Conservation (phyloP, 2,888 invertebrate genomes). For the Nineta flava region DNA sequence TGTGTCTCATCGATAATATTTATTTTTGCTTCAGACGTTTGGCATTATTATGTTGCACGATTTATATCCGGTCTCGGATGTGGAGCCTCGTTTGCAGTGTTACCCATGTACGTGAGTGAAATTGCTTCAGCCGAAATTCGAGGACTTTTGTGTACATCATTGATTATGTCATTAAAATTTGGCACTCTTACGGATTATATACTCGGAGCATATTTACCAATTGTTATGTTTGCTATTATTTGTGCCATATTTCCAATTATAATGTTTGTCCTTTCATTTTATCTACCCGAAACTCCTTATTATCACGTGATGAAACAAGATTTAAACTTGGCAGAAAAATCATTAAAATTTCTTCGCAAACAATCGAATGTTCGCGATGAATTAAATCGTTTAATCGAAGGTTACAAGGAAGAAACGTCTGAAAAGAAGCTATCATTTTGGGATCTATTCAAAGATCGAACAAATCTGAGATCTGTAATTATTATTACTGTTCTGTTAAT, state of each 20-base stretch:
- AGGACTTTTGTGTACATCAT: slow-evolving; percentile 32
- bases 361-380: slow-evolving; percentile 21
- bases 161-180: slow-evolving; percentile 30
- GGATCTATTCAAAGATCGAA: slow-evolving; percentile 25
- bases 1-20: slow-evolving; percentile 40
- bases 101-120: slow-evolving; percentile 34
- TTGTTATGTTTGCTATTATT: slow-evolving; percentile 27
- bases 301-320: not conserved
- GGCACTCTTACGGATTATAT: slow-evolving; percentile 30
- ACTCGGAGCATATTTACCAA: slow-evolving; percentile 12
- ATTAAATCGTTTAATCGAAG: slow-evolving; percentile 8
- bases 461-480: slow-evolving; percentile 40
- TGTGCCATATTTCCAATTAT: slow-evolving; percentile 20
- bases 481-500: slow-evolving; percentile 35
- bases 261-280: not conserved
- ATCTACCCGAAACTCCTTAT: not conserved
- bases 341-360: slow-evolving; percentile 12
- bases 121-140: slow-evolving; percentile 30
- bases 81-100: slow-evolving; percentile 15
- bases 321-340: not conserved
- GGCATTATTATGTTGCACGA: slow-evolving; percentile 29
- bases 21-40: slow-evolving; percentile 35
- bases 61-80: slow-evolving; percentile 39
- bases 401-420: slow-evolving; percentile 30
- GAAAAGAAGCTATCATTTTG: slow-evolving; percentile 20